These are phyloP conservation scores for Aethina tumida DNA, from an alignment of 1,140 invertebrate genomes.

Conservation along the genomic window DNA sequence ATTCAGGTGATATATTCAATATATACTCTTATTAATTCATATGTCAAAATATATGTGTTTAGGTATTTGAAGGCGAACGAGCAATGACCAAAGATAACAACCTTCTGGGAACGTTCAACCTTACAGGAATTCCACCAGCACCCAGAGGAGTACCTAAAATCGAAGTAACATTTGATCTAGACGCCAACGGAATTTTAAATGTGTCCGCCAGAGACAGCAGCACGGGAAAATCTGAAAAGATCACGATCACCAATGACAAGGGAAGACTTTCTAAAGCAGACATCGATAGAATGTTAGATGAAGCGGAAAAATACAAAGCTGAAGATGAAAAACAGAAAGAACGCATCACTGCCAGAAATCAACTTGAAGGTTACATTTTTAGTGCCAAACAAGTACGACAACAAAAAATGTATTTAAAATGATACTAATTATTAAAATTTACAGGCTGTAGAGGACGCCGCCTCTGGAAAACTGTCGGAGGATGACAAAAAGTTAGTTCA, in stretches of 20 bases:
- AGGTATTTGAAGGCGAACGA: constrained; percentile 33
- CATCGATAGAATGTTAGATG: constrained; percentile 85
- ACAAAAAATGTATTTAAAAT: background rate
- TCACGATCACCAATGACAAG: constrained; percentile 89
- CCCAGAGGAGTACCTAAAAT: constrained; percentile 90
- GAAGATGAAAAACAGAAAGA: constrained; percentile 58
- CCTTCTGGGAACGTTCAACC: constrained; percentile 49
- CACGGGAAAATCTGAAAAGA: constrained; percentile 65
- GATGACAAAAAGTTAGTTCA: constrained; percentile 50
- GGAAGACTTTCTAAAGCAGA: constrained; percentile 82
- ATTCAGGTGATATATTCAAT: constrained; percentile 49
- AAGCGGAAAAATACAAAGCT: constrained; percentile 59
- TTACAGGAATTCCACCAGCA: constrained; percentile 55
- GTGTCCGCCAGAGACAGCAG: constrained; percentile 70
- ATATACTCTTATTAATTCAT: background rate
- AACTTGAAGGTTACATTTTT: constrained; percentile 75
- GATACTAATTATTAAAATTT: constrained; percentile 9
- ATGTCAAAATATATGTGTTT: constrained; percentile 4
- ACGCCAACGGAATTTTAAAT: constrained; percentile 71
- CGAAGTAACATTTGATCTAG: constrained; percentile 71
- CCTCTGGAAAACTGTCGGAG: constrained; percentile 50
- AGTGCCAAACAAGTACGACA: constrained; percentile 57
- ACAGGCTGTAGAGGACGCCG: constrained; percentile 53
- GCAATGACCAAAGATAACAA: constrained; percentile 35
- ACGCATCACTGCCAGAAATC: constrained; percentile 62